These are phyloP conservation scores for Anoura caudifer DNA, from an alignment of 2,113 vertebrate genomes.

Conservation along the genomic window DNA sequence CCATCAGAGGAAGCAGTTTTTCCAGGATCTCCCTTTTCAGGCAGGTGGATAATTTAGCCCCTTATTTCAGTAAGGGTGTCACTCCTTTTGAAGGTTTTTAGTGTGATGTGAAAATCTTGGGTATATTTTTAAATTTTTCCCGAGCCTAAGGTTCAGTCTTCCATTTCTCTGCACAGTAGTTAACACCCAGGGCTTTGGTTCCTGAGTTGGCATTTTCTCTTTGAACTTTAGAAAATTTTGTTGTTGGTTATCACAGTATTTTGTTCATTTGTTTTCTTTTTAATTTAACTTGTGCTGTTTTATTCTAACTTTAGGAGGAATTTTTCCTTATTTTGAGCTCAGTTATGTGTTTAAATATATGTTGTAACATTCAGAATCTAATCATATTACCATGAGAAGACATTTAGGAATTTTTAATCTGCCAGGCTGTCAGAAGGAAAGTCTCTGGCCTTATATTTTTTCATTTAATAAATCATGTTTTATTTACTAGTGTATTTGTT, in stretches of 20 bases:
- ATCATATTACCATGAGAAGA: background rate
- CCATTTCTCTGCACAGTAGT: background rate
- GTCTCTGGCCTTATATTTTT: background rate
- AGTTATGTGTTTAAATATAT: background rate
- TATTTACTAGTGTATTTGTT: background rate
- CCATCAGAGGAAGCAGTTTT: background rate
- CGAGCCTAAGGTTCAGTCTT: background rate
- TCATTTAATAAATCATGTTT: background rate
- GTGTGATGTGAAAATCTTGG: background rate
- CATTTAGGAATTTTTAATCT: background rate
- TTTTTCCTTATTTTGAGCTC: background rate
- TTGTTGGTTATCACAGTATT: background rate
- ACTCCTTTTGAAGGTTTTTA: background rate
- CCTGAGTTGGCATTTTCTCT: background rate
- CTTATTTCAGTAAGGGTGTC: background rate
- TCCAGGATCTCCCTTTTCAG: background rate
- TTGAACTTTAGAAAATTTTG: background rate
- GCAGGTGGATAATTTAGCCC: background rate
- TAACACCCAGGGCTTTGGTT: background rate
- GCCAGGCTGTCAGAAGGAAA: background rate
- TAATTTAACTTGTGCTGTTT: background rate
- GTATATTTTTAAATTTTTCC: background rate
- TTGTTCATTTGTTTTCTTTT: background rate
- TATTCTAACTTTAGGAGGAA: background rate
- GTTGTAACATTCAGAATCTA: background rate